Evolutionary conservation across 2,113 vertebrate genomes (phyloP).

Genomic region (Aspiorhynchus laticeps): DNA sequence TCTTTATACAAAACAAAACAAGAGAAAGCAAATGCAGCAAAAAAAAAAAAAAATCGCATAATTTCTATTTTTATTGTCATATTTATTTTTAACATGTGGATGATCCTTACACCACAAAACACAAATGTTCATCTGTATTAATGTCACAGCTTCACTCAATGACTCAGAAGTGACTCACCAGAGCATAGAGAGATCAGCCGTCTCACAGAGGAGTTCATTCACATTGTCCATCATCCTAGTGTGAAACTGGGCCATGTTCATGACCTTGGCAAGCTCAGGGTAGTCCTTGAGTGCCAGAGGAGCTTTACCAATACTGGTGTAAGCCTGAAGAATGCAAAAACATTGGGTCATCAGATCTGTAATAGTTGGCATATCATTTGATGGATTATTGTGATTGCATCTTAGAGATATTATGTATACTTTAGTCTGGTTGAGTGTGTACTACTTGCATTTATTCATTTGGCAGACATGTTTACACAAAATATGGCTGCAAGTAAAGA

Average conservation of each 20-base stretch:
- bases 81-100: not conserved
- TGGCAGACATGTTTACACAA: not conserved
- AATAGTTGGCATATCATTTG: not conserved
- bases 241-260: constrained; percentile 92
- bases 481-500: not conserved
- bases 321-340: constrained; percentile 73
- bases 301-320: constrained; percentile 88
- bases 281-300: constrained; percentile 81
- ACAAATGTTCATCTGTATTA: not conserved
- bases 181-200: constrained; percentile 84
- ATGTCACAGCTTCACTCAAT: not conserved
- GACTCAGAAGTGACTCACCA: constrained; percentile 73
- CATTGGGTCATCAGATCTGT: not conserved
- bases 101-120: not conserved
- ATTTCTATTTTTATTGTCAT: not conserved
- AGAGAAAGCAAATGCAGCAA: not conserved
- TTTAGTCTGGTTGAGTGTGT: not conserved
- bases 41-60: not conserved
- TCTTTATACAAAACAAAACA: not conserved
- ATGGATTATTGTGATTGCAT: not conserved
- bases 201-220: constrained; percentile 80
- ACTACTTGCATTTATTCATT: not conserved
- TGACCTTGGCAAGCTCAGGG: constrained; percentile 82
- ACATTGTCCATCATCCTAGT: constrained; percentile 85
- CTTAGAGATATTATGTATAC: not conserved